phyloP scores from a whole-genome alignment of 2,113 vertebrate species.

The Cheilinus undulatus region DNA sequence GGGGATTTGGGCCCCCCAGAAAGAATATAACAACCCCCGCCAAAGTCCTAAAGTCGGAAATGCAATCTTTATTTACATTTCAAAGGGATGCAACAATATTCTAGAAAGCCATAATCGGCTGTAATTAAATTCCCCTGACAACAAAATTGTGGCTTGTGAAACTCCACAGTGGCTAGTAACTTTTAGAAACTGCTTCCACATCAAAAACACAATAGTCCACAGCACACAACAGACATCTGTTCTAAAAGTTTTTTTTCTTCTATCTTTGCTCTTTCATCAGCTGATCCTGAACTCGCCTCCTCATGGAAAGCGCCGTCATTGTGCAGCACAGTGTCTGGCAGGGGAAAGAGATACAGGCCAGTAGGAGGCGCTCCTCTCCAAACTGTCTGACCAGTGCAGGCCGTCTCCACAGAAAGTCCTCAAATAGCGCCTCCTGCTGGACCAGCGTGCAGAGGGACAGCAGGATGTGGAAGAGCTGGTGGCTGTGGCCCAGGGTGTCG shows the following conservation, averaged over 20 bases:
- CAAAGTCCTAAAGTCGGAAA: no score
- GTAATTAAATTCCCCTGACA: no score
- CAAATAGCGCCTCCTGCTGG: slow-evolving; percentile 90
- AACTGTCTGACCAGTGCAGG: slow-evolving; percentile 83
- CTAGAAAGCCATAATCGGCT: no score
- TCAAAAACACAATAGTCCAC: no score
- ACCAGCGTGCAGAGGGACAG: slow-evolving; percentile 86
- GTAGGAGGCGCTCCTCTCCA: slow-evolving; percentile 75
- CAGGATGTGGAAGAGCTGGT: slow-evolving; percentile 90
- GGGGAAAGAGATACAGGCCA: slow-evolving; percentile 84
- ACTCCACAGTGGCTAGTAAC: no score
- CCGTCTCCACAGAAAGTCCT: slow-evolving; percentile 87
- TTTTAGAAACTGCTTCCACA: no score
- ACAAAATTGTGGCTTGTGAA: no score
- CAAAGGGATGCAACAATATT: no score
- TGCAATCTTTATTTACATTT: no score
- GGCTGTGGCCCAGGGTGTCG: slow-evolving; percentile 87
- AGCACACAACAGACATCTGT: no score
- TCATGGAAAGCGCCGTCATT: slow-evolving; percentile 80
- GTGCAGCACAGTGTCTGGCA: slow-evolving; percentile 82
- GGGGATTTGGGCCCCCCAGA: no score
- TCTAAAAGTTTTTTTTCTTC: slow-evolving; percentile 5
- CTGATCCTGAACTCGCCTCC: slow-evolving; percentile 72
- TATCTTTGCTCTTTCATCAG: slow-evolving; percentile 83
- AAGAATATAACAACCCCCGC: no score